phyloP scores from a whole-genome alignment of 2,888 invertebrate species.

The Andrena bucephala region DNA sequence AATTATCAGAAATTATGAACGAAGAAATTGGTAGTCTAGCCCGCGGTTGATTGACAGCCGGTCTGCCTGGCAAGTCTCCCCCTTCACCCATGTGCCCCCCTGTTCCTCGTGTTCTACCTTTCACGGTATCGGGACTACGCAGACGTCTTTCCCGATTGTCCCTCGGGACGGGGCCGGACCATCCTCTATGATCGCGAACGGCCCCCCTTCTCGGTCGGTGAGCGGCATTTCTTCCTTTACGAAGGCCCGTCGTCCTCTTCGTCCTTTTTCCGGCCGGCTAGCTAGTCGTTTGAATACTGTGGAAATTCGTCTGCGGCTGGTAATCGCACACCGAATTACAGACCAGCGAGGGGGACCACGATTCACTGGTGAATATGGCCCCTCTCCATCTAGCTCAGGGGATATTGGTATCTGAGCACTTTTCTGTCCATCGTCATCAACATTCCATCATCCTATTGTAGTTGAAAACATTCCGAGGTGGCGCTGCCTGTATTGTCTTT shows the following conservation, averaged over 20 bases:
- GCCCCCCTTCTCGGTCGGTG: background rate
- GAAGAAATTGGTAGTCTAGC: constrained; percentile 85
- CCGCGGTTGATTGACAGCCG: constrained; percentile 84
- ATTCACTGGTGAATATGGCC: background rate
- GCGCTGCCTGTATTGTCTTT: background rate
- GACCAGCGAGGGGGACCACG: background rate
- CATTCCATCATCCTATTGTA: background rate
- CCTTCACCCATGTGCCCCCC: constrained; percentile 49
- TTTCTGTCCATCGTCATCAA: background rate
- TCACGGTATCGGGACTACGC: constrained; percentile 52
- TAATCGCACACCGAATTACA: constrained; percentile 15
- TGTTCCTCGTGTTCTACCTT: constrained; percentile 53
- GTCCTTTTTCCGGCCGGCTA: constrained; percentile 4
- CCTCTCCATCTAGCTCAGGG: background rate
- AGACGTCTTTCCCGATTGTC: constrained; percentile 66
- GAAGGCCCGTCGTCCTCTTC: background rate
- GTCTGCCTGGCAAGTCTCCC: constrained; percentile 73
- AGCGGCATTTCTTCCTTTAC: background rate
- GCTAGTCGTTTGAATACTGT: background rate
- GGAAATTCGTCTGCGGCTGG: constrained; percentile 17
- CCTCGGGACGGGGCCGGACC: constrained; percentile 62
- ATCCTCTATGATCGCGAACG: constrained; percentile 71
- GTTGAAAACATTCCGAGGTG: background rate
- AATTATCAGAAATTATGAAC: constrained; percentile 85
- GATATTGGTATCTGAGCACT: background rate